These are phyloP conservation scores for Nomada fabriciana DNA, from an alignment of 2,888 invertebrate species.

Conservation along the genomic window DNA sequence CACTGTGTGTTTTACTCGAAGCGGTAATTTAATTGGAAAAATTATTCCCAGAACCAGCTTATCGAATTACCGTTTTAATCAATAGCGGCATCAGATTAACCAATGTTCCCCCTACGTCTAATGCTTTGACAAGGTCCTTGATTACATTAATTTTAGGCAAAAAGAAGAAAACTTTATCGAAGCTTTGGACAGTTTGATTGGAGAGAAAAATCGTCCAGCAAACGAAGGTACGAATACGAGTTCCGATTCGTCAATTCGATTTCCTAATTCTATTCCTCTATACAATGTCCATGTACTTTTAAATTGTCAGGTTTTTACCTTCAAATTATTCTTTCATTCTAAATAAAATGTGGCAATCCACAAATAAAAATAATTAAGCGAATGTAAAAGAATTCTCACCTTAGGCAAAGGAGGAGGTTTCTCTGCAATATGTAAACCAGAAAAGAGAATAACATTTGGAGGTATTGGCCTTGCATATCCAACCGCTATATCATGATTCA, in stretches of 20 bases:
- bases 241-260: background rate
- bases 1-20: background rate
- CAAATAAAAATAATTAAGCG: background rate
- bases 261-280: background rate
- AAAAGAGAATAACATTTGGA: constrained; percentile 54
- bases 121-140: background rate
- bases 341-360: background rate
- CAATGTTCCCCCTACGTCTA: background rate
- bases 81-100: background rate
- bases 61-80: background rate
- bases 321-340: too few species aligned
- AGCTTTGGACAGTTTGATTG: background rate
- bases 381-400: constrained; percentile 27
- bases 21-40: background rate
- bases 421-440: constrained; percentile 51
- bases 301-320: background rate
- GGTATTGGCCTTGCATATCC: constrained; percentile 45
- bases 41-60: background rate
- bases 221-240: background rate
- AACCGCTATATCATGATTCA: constrained; percentile 50
- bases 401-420: constrained; percentile 44
- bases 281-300: background rate
- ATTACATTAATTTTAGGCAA: background rate
- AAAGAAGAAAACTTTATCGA: background rate
- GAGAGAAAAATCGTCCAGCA: background rate